Base-by-base conservation (phyloP, 2,888 invertebrate species). In the Pollenia labialis region DNA sequence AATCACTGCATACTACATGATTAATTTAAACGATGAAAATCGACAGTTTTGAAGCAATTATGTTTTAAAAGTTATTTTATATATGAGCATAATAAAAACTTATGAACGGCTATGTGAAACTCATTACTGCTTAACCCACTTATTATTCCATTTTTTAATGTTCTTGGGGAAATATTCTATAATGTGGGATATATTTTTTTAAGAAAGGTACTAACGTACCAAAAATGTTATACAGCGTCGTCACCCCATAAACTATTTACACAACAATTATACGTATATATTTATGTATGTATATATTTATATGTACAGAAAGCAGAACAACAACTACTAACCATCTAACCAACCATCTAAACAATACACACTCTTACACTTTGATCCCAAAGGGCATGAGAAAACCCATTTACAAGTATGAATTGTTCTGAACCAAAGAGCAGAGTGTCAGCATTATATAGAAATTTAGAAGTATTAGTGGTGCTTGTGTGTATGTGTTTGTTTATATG, bases 361-460 rank as follows among this genome's bases (percentile, higher is more conserved):
- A 72, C 69, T 86, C 75, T 66, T 83, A 79, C 64, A 44, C 62
- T 81, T 54, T 81, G 81, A 69, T 84, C 81, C 87, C 87, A 52
- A 48, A 79, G 77, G 84, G 77, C 87, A 87, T 81, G 10, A 72
- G 48, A 80, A 77, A 76, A 16, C 58, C 71, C 52, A 80, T 75
- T 86, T 66, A 66, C 72, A 84, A 68, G 60, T 68, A 54, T 62
- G 62, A 72, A 68, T 60, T 85, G 72, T 68, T 58, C 14, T 54
- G 11, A 48, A 66, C 40, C 10, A 52, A 48, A 40, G 14, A 50
- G 69, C 48, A 52, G 60, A 76, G 71, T 81, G 52, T 6, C 52
- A 54, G 16, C 58, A 58, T 72, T 56, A 32, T 60, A 11, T 16
- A 77, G 64, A 77, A 58, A 50, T 8, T 74, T 81, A 23, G 14